Conservation (phyloP, 2,888 invertebrate species). For the Epirrhoe alternata region DNA sequence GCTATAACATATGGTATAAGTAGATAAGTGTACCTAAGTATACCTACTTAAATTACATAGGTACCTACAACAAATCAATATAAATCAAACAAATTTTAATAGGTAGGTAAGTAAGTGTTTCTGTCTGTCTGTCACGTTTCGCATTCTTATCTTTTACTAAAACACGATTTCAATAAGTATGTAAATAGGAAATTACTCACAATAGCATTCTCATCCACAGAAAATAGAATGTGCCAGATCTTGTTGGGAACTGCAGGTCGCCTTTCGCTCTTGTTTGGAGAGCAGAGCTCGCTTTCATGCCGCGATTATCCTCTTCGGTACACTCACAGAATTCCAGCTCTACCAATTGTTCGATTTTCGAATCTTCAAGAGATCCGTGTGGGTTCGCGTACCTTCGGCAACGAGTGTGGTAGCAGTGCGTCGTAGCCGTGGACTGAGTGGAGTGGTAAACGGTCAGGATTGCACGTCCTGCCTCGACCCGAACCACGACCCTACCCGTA, state of each 20-base stretch:
- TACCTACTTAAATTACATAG: too few relatives aligned
- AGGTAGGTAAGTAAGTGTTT: too few relatives aligned
- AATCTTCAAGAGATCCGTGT: conserved; percentile 6
- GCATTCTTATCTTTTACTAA: neutral
- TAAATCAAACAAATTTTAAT: too few relatives aligned
- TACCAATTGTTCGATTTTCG: neutral
- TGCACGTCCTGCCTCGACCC: conserved; percentile 65
- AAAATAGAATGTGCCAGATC: neutral
- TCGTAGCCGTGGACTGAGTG: conserved; percentile 66
- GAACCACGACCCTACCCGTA: conserved; percentile 57
- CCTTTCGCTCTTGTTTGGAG: conserved; percentile 18
- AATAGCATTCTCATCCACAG: conserved; percentile 39
- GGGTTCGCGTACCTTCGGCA: conserved; percentile 22
- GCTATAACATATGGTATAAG: too few relatives aligned
- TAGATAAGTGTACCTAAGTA: too few relatives aligned
- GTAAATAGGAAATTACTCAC: conserved; percentile 37
- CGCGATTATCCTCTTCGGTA: conserved; percentile 22
- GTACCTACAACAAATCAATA: too few relatives aligned
- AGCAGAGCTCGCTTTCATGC: conserved; percentile 30
- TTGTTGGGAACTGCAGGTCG: conserved; percentile 11
- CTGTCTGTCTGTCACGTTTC: neutral
- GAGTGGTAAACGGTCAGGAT: conserved; percentile 55
- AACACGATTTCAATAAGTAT: neutral
- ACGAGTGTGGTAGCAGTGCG: conserved; percentile 54
- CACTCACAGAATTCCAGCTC: conserved; percentile 31